Evolutionary conservation across 2,113 vertebrate genomes (phyloP), one percentile per base, ranked within the genome.

Genomic region (Ammodytes marinus): DNA sequence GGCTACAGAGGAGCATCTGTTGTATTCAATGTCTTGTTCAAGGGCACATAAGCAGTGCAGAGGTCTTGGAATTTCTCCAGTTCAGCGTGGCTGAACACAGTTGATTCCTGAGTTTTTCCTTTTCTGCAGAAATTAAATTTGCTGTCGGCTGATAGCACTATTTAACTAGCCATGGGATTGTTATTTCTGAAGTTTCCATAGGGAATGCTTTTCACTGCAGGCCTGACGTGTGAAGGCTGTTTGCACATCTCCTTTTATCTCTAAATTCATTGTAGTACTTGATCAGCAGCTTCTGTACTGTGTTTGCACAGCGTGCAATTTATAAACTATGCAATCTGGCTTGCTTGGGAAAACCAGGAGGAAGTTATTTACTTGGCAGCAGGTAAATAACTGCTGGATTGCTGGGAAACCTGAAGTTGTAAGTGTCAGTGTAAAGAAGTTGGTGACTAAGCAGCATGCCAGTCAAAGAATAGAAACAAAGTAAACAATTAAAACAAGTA

Each of bases 291-390:
- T 74, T 66, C 19, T 74, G 39, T 10, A 12, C 19, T 1, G 4
- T 85, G 66, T 85, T 83, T 85, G 50, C 71, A 69, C 40, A 69
- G 81, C 70, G 8, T 71, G 61, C 70, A 69, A 76, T 69, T 70
- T 80, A 49, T 69, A 40, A 78, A 76, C 49, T 4, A 19, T 17
- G 6, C 53, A 74, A 52, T 80, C 43, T 17, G 27, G 17, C 58
- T 80, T 55, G 42, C 17, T 64, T 57, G 43, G 46, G 9, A 12
- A 27, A 10, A n/a, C 50, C 52, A 40, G 77, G 58, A 54, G 15
- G 3, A 0, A 1, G 6, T 43, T 74, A 50, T 27, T 53, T 67
- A 40, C 47, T 60, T 67, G 55, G 46, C 7, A 82, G 54, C 64
- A 68, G 45, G 40, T 13, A 68, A 40, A 63, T 4, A 49, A 8